Percentiles rank a stretch among this genome's conserved stretches.
These are phyloP conservation scores for Ichneumoninae sp. DNA, from an alignment of 2,888 invertebrate genomes.

Conservation along the genomic window DNA sequence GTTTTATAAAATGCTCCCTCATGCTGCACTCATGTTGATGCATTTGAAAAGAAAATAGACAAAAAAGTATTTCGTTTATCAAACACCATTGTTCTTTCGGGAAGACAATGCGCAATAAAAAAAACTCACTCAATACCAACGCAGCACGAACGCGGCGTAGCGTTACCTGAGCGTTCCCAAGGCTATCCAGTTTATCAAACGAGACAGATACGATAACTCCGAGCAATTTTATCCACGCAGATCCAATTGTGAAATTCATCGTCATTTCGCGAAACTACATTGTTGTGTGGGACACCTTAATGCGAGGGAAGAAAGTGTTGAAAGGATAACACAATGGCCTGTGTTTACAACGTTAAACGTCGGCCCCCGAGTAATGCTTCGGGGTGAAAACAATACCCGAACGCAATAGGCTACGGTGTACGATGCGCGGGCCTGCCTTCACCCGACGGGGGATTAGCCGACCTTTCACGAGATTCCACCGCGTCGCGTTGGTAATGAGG, in stretches of 20 bases:
- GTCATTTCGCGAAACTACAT: background rate
- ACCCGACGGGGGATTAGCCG: slow-evolving; percentile 5
- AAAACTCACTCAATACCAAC: background rate
- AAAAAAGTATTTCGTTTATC: background rate
- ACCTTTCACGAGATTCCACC: slow-evolving; percentile 23
- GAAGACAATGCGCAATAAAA: background rate
- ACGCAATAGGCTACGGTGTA: slow-evolving; percentile 25
- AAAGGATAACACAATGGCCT: background rate
- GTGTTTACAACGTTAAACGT: slow-evolving; percentile 12
- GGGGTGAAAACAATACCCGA: slow-evolving; percentile 19
- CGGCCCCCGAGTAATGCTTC: background rate
- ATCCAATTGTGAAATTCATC: slow-evolving; percentile 14
- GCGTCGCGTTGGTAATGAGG: slow-evolving; percentile 22
- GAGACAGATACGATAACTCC: slow-evolving; percentile 2
- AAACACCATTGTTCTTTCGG: background rate
- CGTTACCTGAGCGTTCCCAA: slow-evolving; percentile 20
- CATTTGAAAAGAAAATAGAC: background rate
- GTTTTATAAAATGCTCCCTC: background rate
- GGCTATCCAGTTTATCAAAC: slow-evolving; percentile 19
- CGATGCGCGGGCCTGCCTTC: background rate
- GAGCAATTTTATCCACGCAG: slow-evolving; percentile 5
- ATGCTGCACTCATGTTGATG: background rate
- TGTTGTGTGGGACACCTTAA: background rate
- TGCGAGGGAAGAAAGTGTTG: background rate
- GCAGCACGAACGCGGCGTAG: background rate